Evolutionary conservation across 2,888 invertebrate species (phyloP).

Genomic region (Volucella inflata): DNA sequence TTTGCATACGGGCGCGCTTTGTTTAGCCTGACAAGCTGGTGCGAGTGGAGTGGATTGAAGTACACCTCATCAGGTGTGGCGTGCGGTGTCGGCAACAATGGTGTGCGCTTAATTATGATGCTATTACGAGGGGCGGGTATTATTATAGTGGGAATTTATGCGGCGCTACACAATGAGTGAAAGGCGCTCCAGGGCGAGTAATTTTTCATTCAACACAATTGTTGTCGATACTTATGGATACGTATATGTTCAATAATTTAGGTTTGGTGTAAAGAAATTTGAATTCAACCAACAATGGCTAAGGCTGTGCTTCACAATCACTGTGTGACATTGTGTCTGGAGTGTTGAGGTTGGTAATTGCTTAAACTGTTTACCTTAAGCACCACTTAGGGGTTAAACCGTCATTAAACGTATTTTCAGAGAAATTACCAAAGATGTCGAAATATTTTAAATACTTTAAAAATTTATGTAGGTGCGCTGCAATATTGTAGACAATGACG

Average conservation of each 20-base stretch:
- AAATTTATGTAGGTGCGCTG: no score
- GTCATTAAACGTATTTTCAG: no score
- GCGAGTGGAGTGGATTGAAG: conserved; percentile 1
- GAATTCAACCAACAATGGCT: conserved; percentile 11
- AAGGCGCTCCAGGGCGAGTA: conserved; percentile 26
- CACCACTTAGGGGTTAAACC: no score
- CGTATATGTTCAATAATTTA: conserved; percentile 21
- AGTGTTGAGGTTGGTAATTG: no score
- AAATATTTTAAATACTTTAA: no score
- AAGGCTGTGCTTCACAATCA: neutral
- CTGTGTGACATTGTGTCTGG: no score
- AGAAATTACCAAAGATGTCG: no score
- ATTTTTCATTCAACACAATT: conserved; percentile 4
- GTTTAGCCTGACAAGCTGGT: conserved; percentile 58
- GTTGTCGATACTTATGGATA: neutral
- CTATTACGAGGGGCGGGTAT: conserved; percentile 56
- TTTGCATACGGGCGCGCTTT: conserved; percentile 58
- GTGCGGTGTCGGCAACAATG: conserved; percentile 54
- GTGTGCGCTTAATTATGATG: conserved; percentile 46
- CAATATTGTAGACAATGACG: no score
- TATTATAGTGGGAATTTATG: conserved; percentile 53
- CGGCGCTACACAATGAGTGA: conserved; percentile 45
- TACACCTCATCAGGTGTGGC: conserved; percentile 54
- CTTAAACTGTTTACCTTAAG: no score
- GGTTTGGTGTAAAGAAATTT: conserved; percentile 21